These are phyloP conservation scores for Austrofundulus limnaeus DNA, from an alignment of 2,113 vertebrate genomes.

Conservation along the genomic window DNA sequence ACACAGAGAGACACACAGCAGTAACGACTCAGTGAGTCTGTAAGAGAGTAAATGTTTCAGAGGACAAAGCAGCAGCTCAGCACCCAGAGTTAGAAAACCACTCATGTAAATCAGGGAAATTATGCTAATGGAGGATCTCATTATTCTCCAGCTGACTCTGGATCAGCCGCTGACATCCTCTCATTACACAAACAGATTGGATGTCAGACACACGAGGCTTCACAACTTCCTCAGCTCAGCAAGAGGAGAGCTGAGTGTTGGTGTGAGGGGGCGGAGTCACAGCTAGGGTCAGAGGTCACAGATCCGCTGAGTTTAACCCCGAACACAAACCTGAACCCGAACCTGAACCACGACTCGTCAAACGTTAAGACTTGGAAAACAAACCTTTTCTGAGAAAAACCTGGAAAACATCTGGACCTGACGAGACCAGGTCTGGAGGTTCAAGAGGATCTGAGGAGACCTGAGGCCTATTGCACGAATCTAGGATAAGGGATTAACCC, in stretches of 20 bases:
- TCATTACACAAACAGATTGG: constrained; percentile 77
- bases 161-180: constrained; percentile 76
- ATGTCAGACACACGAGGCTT: constrained; percentile 65
- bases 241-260: constrained; percentile 49
- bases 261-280: constrained; percentile 32
- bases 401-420: no score
- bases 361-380: no score
- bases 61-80: constrained; percentile 66
- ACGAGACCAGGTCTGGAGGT: no score
- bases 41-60: constrained; percentile 54
- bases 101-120: constrained; percentile 82
- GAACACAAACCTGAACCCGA: no score
- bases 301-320: no score
- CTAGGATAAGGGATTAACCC: no score
- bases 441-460: no score
- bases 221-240: constrained; percentile 61
- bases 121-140: constrained; percentile 78
- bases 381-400: no score
- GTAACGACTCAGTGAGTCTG: constrained; percentile 31
- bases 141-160: constrained; percentile 72
- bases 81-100: constrained; percentile 72
- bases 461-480: no score
- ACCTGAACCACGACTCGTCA: no score
- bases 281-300: constrained; percentile 20
- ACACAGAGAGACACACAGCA: constrained; percentile 14